These are phyloP conservation scores for Okapia johnstoni DNA, from an alignment of 2,113 vertebrate genomes.

Conservation along the genomic window DNA sequence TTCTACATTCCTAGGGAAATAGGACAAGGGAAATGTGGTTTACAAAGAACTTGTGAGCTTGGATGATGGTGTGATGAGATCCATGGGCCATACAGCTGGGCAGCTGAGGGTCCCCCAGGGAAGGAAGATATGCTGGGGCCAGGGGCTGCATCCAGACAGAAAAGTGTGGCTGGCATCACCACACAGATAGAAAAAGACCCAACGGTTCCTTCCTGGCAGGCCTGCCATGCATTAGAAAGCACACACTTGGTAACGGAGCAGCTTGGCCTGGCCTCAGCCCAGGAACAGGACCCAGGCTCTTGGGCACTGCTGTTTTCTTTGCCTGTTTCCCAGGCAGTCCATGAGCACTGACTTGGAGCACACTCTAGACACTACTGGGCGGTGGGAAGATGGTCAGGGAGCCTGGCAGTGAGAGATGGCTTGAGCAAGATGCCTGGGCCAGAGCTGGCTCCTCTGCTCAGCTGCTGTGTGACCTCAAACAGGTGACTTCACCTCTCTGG, in stretches of 20 bases:
- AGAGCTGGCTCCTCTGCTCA: neutral
- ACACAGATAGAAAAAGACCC: neutral
- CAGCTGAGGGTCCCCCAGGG: neutral
- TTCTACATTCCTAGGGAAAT: neutral
- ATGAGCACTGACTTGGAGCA: neutral
- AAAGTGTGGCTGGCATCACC: rapidly evolving
- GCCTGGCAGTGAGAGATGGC: neutral
- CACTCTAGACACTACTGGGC: rapidly evolving
- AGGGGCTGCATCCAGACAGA: neutral
- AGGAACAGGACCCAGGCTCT: neutral
- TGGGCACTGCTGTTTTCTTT: rapidly evolving
- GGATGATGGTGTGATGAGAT: rapidly evolving
- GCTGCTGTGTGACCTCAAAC: neutral
- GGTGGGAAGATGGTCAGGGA: neutral
- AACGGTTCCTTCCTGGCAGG: neutral
- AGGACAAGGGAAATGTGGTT: neutral
- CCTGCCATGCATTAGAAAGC: neutral
- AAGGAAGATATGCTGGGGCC: neutral
- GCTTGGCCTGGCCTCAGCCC: neutral
- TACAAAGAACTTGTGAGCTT: neutral
- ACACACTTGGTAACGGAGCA: neutral
- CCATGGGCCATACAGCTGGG: neutral
- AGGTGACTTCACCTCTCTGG: neutral
- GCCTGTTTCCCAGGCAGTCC: neutral
- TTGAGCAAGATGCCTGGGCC: neutral